These are phyloP conservation scores for Enteromius mattozi DNA, from an alignment of 2,797 vertebrate genomes.

Conservation along the genomic window DNA sequence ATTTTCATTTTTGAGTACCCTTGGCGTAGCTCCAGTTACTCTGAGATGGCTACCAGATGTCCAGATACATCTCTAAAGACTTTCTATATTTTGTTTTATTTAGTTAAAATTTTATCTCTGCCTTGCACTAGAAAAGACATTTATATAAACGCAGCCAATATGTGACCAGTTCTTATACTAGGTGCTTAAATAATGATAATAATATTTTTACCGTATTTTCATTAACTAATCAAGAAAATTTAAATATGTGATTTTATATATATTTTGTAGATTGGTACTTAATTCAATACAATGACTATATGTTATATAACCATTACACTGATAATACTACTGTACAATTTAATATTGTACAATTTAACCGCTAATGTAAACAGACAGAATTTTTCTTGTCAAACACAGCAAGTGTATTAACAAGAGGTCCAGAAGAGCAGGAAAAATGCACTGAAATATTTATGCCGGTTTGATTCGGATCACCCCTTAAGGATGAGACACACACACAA, in stretches of 20 bases:
- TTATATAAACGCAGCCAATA: background rate
- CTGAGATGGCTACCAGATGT: conserved; percentile 81
- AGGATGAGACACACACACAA: conserved; percentile 71
- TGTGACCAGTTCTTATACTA: background rate
- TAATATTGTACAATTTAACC: conserved; percentile 63
- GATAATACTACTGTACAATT: background rate
- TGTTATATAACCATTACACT: background rate
- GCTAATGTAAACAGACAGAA: conserved; percentile 68
- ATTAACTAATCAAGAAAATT: background rate
- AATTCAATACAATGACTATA: background rate
- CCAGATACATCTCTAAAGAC: conserved; percentile 72
- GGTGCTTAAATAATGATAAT: background rate
- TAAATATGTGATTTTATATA: background rate
- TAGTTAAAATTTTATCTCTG: background rate
- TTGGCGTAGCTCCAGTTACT: conserved; percentile 73
- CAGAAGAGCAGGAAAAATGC: conserved; percentile 71
- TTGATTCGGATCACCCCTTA: conserved; percentile 84
- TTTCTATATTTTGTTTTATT: conserved; percentile 61
- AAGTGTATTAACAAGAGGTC: conserved; percentile 72
- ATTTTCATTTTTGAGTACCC: conserved; percentile 70
- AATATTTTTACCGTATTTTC: background rate
- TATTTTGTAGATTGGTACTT: background rate
- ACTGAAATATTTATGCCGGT: conserved; percentile 90
- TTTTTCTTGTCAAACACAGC: conserved; percentile 65
- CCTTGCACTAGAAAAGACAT: background rate